These are phyloP conservation scores for Steinernema hermaphroditum DNA, from an alignment of 2,888 invertebrate genomes.

Conservation along the genomic window DNA sequence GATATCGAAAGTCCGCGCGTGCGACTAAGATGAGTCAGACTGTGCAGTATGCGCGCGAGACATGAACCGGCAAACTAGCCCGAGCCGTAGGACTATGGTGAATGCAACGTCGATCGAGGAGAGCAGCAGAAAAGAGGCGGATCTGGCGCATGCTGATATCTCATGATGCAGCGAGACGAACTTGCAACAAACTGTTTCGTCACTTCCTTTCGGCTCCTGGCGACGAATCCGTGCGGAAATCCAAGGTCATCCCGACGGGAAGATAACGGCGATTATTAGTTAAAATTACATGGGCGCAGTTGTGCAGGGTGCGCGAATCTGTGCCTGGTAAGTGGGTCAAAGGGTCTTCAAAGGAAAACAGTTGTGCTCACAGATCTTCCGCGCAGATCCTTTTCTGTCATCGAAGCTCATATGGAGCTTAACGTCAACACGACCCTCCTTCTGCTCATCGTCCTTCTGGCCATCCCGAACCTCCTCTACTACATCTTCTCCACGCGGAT, in stretches of 20 bases:
- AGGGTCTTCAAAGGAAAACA: neutral
- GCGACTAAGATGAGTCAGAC: conserved; percentile 24
- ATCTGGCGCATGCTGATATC: too few relatives aligned
- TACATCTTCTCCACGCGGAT: neutral
- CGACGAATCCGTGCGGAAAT: neutral
- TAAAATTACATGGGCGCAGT: neutral
- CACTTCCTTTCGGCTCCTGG: neutral
- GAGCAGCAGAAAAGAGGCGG: too few relatives aligned
- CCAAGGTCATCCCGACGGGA: conserved; percentile 3
- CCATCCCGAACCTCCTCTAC: conserved; percentile 11
- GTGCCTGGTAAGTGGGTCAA: conserved; percentile 22
- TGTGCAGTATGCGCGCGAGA: conserved; percentile 3
- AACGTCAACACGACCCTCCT: neutral
- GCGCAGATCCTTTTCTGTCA: too few relatives aligned
- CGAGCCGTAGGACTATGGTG: too few relatives aligned
- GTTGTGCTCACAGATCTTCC: neutral
- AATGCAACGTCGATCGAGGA: too few relatives aligned
- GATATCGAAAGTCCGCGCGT: conserved; percentile 30
- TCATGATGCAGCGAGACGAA: neutral
- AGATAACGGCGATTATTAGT: conserved; percentile 5
- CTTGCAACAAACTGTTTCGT: neutral
- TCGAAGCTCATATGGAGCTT: conserved; percentile 15
- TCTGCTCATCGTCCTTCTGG: neutral
- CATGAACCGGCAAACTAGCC: conserved; percentile 21
- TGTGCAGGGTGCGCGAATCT: conserved; percentile 5